A percentile compares a stretch with the other conserved stretches of the same genome.
Evolutionary conservation across 2,797 vertebrate species (phyloP).

Genomic region (Etheostoma perlongum): DNA sequence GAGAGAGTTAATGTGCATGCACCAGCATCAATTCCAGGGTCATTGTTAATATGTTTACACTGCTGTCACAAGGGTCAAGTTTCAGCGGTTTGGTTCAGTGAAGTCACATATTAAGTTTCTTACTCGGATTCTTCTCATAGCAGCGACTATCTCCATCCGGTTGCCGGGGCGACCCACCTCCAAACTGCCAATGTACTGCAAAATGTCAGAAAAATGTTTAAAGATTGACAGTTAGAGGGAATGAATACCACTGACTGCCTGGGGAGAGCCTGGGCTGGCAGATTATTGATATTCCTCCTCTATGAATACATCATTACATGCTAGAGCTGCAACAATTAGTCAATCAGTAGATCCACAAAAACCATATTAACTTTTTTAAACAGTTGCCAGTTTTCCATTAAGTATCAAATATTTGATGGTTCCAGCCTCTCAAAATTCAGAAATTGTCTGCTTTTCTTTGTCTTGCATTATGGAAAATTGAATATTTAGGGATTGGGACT

Average conservation of each 20-base stretch:
- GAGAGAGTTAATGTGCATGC: neutral
- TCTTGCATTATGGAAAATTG: neutral
- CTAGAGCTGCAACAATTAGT: neutral
- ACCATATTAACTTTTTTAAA: neutral
- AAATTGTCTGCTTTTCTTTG: neutral
- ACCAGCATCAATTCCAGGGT: neutral
- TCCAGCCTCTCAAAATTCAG: neutral
- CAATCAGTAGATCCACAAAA: neutral
- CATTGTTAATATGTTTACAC: slow-evolving; percentile 1
- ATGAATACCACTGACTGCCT: neutral
- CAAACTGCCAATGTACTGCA: slow-evolving; percentile 96
- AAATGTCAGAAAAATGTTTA: slow-evolving; percentile 40
- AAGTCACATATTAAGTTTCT: slow-evolving; percentile 65
- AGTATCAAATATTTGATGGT: neutral
- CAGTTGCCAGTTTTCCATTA: neutral
- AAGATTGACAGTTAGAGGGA: neutral
- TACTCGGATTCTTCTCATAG: slow-evolving; percentile 97
- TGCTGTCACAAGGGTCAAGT: slow-evolving; percentile 19
- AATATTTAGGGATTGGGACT: neutral
- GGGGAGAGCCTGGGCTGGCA: neutral
- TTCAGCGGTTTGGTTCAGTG: slow-evolving; percentile 4
- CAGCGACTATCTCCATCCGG: slow-evolving; percentile 96
- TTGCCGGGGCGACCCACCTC: slow-evolving; percentile 96
- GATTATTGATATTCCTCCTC: neutral
- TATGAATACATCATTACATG: neutral